Base-by-base conservation (phyloP, 2,797 vertebrate genomes). In the Melanotaenia pygmaea region DNA sequence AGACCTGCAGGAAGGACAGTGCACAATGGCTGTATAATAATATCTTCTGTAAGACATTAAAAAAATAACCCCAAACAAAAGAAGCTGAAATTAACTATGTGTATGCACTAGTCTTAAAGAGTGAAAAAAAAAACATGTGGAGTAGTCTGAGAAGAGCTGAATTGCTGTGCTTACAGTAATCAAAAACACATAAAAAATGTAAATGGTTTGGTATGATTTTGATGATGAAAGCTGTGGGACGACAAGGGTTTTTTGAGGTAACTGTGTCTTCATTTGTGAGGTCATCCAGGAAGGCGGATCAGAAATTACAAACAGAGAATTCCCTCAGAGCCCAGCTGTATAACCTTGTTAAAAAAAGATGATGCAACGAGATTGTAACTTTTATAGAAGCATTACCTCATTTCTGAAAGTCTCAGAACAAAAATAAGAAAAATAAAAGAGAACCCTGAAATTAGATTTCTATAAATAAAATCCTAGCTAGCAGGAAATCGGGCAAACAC, bases 1-100 rank as follows among this genome's bases (percentile, higher is more conserved):
- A 84, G 95, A 96, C 87, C 98, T 99, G 91, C 59, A 77, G 54
- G 47, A 66, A 16, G 37, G 67, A 34, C 12, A 20, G 20, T 24
- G 1, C 22, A n/a, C 14, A n/a, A 28, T 16, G 26, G 28, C 24
- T 2, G 14, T 14, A 28, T 26, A 26, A 54, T 22, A 2, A 54
- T 5, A 54, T 54, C 13, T 54, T 11, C 12, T 24, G 12, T 11
- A 54, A 53, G n/a, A 45, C 5, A 20, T 20, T 18, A 45, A 45
- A 45, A 30, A 24, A 4, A 24, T 30, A 51, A 3, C n/a, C 1
- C 22, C 22, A 22, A 51, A 22, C 47, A 53, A 13, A 24, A 54
- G 12, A 11, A 54, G 24, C 9, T 14, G 24, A 54, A 4, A 26
- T 24, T 11, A n/a, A 22, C 4, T 3, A 22, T 5, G n/a, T 54